phyloP scores from a whole-genome alignment of 2,888 invertebrate genomes.

The Poecilobothrus nobilitatus region DNA sequence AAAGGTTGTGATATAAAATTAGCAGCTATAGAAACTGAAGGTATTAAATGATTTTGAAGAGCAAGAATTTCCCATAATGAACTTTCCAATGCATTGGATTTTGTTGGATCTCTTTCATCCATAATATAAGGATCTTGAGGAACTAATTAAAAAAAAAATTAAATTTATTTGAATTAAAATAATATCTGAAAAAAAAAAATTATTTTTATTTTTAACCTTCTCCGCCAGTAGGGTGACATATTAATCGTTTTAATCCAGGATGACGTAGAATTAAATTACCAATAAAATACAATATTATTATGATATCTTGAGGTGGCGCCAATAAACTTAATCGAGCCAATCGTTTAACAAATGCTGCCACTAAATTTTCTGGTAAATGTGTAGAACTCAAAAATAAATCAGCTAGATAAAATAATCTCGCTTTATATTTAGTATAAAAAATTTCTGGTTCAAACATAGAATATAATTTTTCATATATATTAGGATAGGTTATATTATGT shows the following conservation, averaged over 20 bases:
- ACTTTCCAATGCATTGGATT: conserved; percentile 75
- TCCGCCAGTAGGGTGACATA: conserved; percentile 48
- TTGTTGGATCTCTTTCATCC: conserved; percentile 68
- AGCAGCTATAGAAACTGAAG: conserved; percentile 64
- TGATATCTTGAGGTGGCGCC: conserved; percentile 72
- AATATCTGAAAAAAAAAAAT: not conserved
- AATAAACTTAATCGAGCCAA: conserved; percentile 73
- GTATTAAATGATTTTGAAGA: conserved; percentile 63
- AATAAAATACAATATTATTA: conserved; percentile 70
- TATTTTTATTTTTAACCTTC: conserved; percentile 30
- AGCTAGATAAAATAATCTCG: conserved; percentile 76
- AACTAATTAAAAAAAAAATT: conserved; percentile 25
- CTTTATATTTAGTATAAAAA: conserved; percentile 82
- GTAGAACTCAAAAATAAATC: conserved; percentile 89
- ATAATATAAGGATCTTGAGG: conserved; percentile 71
- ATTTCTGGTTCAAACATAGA: conserved; percentile 86
- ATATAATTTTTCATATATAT: conserved; percentile 91
- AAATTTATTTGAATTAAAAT: not conserved
- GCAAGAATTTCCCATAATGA: conserved; percentile 88
- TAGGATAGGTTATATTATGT: conserved; percentile 91
- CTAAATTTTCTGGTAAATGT: conserved; percentile 81
- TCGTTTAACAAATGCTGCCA: conserved; percentile 89
- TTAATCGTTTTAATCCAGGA: conserved; percentile 64
- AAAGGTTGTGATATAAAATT: conserved; percentile 58
- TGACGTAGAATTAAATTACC: conserved; percentile 80